These are phyloP conservation scores for Caenorhabditis macrosperma DNA, from an alignment of 2,888 invertebrate species.

Conservation along the genomic window DNA sequence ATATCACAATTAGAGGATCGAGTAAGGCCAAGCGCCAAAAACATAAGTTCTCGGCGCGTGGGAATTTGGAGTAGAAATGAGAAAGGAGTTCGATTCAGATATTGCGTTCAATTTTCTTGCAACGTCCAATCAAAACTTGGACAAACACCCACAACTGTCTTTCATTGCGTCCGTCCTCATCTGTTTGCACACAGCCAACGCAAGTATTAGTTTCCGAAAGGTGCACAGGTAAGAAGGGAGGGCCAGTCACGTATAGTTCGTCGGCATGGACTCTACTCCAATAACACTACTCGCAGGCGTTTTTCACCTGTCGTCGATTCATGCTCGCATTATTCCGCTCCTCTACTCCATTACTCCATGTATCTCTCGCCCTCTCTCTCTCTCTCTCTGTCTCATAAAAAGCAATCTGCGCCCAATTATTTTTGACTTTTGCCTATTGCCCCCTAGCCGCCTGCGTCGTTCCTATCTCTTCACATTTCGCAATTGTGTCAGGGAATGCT, in stretches of 20 bases:
- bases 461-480: background rate
- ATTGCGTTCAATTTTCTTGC: conserved; percentile 14
- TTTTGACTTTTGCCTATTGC: background rate
- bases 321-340: background rate
- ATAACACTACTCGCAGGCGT: background rate
- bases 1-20: background rate
- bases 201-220: conserved; percentile 4
- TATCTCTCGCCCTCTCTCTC: background rate
- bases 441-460: background rate
- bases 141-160: conserved; percentile 46
- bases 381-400: background rate
- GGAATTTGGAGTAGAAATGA: background rate
- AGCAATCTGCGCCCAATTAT: conserved; percentile 32
- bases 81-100: background rate
- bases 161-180: conserved; percentile 20
- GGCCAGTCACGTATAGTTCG: conserved; percentile 22
- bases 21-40: background rate
- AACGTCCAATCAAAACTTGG: conserved; percentile 45
- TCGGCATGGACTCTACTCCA: conserved; percentile 8
- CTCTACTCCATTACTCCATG: background rate
- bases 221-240: conserved; percentile 33
- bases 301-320: conserved; percentile 21
- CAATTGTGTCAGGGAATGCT: background rate
- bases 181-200: conserved; percentile 42
- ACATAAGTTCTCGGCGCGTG: background rate